Conservation (phyloP, 2,113 vertebrate genomes). For the Bufo bufo region DNA sequence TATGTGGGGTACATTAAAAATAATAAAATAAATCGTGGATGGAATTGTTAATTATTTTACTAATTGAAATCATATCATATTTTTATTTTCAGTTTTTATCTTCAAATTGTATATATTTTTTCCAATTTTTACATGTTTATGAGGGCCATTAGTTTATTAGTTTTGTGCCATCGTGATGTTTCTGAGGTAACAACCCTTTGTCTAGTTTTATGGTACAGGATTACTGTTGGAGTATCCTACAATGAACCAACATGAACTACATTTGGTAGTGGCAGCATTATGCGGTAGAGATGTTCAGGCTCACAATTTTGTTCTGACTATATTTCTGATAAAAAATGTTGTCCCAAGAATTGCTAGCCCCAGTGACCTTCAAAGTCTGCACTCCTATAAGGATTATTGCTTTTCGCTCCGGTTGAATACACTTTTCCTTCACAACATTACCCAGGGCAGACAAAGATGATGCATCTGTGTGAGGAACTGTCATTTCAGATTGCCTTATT, state of each 20-base stretch:
- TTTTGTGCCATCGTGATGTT: not conserved
- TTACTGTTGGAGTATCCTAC: not conserved
- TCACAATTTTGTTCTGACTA: not conserved
- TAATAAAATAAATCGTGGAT: no score
- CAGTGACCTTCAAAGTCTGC: constrained; percentile 52
- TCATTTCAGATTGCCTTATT: constrained; percentile 55
- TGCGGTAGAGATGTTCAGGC: not conserved
- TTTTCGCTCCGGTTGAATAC: constrained; percentile 48
- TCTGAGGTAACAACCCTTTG: not conserved
- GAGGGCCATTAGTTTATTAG: no score
- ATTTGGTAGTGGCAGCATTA: not conserved
- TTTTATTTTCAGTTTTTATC: no score
- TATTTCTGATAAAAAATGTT: constrained; percentile 38
- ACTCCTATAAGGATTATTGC: constrained; percentile 55
- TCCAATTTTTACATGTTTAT: no score
- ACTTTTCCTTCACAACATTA: constrained; percentile 56
- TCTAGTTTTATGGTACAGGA: not conserved
- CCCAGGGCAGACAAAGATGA: constrained; percentile 56
- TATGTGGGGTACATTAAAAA: no score
- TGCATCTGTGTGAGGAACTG: constrained; percentile 56
- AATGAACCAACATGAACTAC: not conserved
- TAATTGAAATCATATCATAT: no score
- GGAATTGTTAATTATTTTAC: no score
- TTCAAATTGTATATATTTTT: no score
- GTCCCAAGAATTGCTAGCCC: constrained; percentile 37